Evolutionary conservation across 1,140 invertebrate genomes (phyloP), one percentile per base, ranked within the genome.

Genomic region (silkworm (Bombyx mori)): DNA sequence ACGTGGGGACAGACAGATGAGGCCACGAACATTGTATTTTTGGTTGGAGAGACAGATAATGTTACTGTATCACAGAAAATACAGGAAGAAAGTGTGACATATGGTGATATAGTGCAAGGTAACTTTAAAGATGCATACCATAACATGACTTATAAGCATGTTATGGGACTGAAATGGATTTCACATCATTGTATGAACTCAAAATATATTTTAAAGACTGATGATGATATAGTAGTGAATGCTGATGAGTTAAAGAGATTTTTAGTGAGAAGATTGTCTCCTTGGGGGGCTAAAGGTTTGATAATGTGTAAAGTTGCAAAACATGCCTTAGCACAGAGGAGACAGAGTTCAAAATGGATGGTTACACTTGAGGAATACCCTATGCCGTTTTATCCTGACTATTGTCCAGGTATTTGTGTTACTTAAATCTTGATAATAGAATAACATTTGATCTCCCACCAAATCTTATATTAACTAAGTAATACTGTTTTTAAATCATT

Each of bases 131-230:
- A 97, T 86, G 89, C 89, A 43, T 97, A 97, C 74, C 90, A 92
- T 61, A 97, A 97, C 84, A 90, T 97, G 82, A 96, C 95, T 2
- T 95, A 95, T 71, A 97, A 97, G 82, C 94, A 96, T 80, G 91
- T 94, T 5, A 94, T 95, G 91, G 92, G 90, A 1, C 89, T 97
- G n/a, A 94, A 95, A 76, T 97, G 94, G 92, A 90, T 92, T 48
- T 89, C 91, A 6, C 91, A 92, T 72, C 90, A 92, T 81, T 93
- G 92, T 82, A 81, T 89, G 54, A 86, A 90, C 64, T 93, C 92
- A 44, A 92, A 91, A 72, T 94, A 93, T 81, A 82, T 95, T 64
- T 88, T 95, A 65, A 95, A 95, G 81, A 91, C 92, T 69, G 94
- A 95, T 74, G 94, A 95, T 70, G 94, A 95, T 82, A 91, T 95